Evolutionary conservation across 2,113 vertebrate species (phyloP).

Genomic region (Henicopernis longicauda): DNA sequence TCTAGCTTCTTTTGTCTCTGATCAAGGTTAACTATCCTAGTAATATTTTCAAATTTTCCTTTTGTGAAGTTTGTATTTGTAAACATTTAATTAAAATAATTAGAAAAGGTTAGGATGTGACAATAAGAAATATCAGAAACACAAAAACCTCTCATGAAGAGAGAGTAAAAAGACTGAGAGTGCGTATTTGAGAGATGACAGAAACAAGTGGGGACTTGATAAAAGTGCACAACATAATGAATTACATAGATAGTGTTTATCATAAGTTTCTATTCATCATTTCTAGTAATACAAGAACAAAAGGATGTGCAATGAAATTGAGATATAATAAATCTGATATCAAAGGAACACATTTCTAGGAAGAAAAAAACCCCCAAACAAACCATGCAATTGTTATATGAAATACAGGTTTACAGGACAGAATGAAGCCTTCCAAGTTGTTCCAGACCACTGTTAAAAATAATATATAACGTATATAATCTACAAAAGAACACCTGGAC

Average conservation of each 20-base stretch:
- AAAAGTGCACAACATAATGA: slow-evolving; percentile 3
- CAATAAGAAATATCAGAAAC: neutral
- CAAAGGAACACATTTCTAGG: neutral
- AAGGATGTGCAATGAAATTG: slow-evolving; percentile 1
- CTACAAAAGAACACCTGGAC: neutral
- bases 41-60: neutral
- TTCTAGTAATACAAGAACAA: slow-evolving; percentile 7
- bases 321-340: slow-evolving; percentile 32
- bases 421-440: neutral
- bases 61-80: neutral
- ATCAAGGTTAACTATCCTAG: slow-evolving; percentile 14
- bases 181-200: slow-evolving; percentile 18
- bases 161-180: neutral
- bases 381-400: neutral
- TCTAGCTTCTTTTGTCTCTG: neutral
- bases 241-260: slow-evolving; percentile 22
- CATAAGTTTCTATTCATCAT: neutral
- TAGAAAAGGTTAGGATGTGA: neutral
- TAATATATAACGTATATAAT: neutral
- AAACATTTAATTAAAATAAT: slow-evolving; percentile 48
- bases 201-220: neutral
- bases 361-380: rapidly evolving
- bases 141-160: neutral
- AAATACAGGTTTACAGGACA: neutral
- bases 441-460: neutral